Evolutionary conservation across 2,797 vertebrate genomes (phyloP), one percentile per base, ranked within the genome.

Genomic region (Gymnocypris eckloni): DNA sequence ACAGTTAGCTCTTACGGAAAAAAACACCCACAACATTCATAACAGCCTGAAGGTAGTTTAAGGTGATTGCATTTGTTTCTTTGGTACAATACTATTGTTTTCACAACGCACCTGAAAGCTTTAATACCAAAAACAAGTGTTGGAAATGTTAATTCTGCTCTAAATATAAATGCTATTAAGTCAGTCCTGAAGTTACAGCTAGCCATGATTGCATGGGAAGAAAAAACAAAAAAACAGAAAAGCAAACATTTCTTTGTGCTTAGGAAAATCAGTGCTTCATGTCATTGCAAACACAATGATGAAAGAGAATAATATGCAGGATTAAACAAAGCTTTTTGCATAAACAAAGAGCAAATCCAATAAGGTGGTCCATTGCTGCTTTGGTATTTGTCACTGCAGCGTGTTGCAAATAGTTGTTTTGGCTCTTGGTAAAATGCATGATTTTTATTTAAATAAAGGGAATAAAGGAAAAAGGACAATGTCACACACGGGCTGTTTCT

Each of bases 31-130:
- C 48, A 54, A 61, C 11, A 59, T 80, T 88, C 22, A 86, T 83
- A 87, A 72, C 67, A 85, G 90, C 92, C 88, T 90, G 88, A 90
- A 91, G 88, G 87, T 86, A 92, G 89, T 93, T 94, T 92, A 90
- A 88, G 88, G 88, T 93, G 91, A 91, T 91, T 91, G 89, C 86
- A 88, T 90, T 87, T 87, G 61, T 90, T 89, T 92, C 85, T 87
- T 8, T 90, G 87, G 90, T 89, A 87, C 81, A 88, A 91, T 93
- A 90, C 81, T 81, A 85, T 81, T 91, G 91, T 92, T 89, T 90
- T 92, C 81, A 86, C 86, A 86, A 88, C 70, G 64, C 86, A 89
- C 88, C 83, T 86, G 69, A 87, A 86, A n/a, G 37, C 20, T 66
- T 56, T 54, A 83, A 80, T 83, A 71, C 61, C 64, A 50, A 78